A percentile compares a stretch with the other conserved stretches of the same genome.
Evolutionary conservation across 1,140 invertebrate species (phyloP).

Genomic region (Heliconius melpomene): DNA sequence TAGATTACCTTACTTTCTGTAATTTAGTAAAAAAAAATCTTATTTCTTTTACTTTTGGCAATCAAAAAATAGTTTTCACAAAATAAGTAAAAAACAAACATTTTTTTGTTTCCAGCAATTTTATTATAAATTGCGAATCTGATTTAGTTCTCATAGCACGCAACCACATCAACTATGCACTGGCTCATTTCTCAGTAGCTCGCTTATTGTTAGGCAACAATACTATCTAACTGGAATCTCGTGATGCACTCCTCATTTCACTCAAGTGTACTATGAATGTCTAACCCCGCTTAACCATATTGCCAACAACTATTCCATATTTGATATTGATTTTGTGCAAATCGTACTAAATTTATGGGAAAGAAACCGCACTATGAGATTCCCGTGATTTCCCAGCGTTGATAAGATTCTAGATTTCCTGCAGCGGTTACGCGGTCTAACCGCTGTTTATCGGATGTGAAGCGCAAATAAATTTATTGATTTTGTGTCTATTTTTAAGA

Average conservation of each 20-base stretch:
- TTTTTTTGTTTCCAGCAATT: conserved; percentile 44
- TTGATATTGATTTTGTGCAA: conserved; percentile 76
- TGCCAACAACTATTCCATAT: conserved; percentile 59
- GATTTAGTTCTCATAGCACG: conserved; percentile 70
- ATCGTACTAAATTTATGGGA: conserved; percentile 67
- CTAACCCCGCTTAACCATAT: conserved; percentile 59
- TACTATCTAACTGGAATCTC: conserved; percentile 69
- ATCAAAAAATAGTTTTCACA: too few relatives aligned
- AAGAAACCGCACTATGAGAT: conserved; percentile 67
- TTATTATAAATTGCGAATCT: conserved; percentile 65
- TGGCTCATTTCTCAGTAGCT: conserved; percentile 59
- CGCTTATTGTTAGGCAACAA: conserved; percentile 67
- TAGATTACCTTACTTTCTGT: neutral
- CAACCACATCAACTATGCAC: conserved; percentile 67
- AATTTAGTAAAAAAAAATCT: neutral
- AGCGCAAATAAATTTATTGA: conserved; percentile 71
- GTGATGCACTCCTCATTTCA: conserved; percentile 71
- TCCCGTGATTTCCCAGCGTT: conserved; percentile 63
- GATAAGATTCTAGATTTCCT: conserved; percentile 77
- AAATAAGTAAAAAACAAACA: conserved; percentile 10
- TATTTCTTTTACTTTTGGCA: neutral
- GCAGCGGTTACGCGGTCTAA: conserved; percentile 69
- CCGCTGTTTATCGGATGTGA: conserved; percentile 65
- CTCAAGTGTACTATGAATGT: conserved; percentile 60
- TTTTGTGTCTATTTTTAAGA: conserved; percentile 39